Conservation (phyloP, 2,888 invertebrate species). For the Lepidocyrtinus sp. region DNA sequence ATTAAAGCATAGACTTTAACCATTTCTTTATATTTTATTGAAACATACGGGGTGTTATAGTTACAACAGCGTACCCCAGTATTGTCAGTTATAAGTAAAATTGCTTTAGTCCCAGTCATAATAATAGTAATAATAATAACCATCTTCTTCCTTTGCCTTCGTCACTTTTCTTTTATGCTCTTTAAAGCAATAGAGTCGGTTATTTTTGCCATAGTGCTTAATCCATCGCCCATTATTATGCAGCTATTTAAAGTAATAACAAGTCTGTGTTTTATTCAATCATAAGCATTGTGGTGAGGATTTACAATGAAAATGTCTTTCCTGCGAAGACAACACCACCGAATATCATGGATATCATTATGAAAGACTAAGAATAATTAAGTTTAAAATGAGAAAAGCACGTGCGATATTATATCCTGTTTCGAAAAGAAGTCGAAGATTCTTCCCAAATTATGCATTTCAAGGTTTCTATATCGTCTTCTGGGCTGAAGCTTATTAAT, state of each 20-base stretch:
- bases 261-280: no score
- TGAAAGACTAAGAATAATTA: background rate
- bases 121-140: background rate
- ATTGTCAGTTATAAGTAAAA: background rate
- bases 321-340: no score
- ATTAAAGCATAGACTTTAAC: background rate
- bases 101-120: background rate
- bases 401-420: background rate
- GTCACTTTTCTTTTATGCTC: background rate
- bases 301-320: no score
- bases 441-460: background rate
- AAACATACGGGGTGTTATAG: background rate
- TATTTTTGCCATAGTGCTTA: no score
- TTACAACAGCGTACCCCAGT: background rate
- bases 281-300: no score
- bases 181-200: no score
- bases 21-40: background rate
- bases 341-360: no score
- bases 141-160: background rate
- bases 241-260: no score
- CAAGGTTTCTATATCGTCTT: background rate
- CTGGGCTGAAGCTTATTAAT: constrained; percentile 38
- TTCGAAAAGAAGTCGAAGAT: background rate
- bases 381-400: background rate
- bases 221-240: no score